Evolutionary conservation across 2,888 invertebrate genomes (phyloP).

Genomic region (Aphidoletes aphidimyza): DNA sequence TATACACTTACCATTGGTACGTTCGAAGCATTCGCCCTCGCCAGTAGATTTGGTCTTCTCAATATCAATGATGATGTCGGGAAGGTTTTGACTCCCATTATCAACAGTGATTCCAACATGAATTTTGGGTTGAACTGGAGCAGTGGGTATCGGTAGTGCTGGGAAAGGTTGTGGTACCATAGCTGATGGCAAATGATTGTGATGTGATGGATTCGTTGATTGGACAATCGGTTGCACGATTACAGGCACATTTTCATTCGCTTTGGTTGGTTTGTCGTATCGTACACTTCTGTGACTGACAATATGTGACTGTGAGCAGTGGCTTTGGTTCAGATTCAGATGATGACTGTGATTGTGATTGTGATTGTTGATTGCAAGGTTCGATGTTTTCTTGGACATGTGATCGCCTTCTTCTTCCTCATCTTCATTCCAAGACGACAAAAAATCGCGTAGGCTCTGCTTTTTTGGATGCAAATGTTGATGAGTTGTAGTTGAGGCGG

Average conservation of each 20-base stretch:
- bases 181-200: neutral
- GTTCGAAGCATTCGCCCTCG: slow-evolving; percentile 34
- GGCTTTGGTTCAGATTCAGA: too few relatives aligned
- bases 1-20: neutral
- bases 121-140: slow-evolving; percentile 58
- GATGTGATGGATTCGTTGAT: neutral
- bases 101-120: slow-evolving; percentile 61
- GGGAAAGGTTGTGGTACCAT: neutral
- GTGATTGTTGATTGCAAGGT: too few relatives aligned
- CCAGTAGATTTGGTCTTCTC: slow-evolving; percentile 62
- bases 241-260: slow-evolving; percentile 40
- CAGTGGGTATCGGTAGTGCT: neutral
- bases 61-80: slow-evolving; percentile 66
- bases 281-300: neutral
- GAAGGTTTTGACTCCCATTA: slow-evolving; percentile 63
- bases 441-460: slow-evolving; percentile 65
- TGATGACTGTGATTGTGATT: slow-evolving; percentile 55
- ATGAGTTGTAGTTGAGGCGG: neutral
- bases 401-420: slow-evolving; percentile 61
- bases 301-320: neutral
- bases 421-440: slow-evolving; percentile 66
- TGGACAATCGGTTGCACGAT: neutral
- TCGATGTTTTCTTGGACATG: neutral
- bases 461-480: slow-evolving; percentile 59
- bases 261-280: slow-evolving; percentile 29